These are phyloP conservation scores for Drosophila leonis DNA, from an alignment of 2,888 invertebrate species.

Conservation along the genomic window DNA sequence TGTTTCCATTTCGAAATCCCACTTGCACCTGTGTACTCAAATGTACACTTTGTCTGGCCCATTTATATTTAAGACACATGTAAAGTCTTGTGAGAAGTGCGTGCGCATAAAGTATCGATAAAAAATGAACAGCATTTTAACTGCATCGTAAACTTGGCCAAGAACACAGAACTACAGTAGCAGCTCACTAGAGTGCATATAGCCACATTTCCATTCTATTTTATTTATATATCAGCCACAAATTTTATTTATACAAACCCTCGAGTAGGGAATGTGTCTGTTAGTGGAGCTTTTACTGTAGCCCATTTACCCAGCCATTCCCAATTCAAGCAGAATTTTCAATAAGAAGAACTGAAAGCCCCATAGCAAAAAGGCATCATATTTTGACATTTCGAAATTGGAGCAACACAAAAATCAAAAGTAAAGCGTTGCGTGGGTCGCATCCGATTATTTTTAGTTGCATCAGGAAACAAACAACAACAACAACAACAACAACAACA, in stretches of 20 bases:
- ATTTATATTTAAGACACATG: slow-evolving; percentile 49
- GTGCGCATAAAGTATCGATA: slow-evolving; percentile 32
- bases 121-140: slow-evolving; percentile 23
- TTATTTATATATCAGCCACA: slow-evolving; percentile 4
- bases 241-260: slow-evolving; percentile 5
- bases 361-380: slow-evolving; percentile 25
- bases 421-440: slow-evolving; percentile 76
- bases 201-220: not conserved
- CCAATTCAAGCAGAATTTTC: not conserved
- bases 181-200: not conserved
- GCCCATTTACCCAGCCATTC: not conserved
- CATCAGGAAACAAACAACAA: slow-evolving; percentile 54
- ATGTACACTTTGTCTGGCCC: slow-evolving; percentile 26
- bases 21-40: slow-evolving; percentile 66
- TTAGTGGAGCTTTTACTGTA: slow-evolving; percentile 2
- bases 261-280: not conserved
- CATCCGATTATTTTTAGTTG: slow-evolving; percentile 59
- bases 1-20: slow-evolving; percentile 54
- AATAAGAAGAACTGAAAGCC: no score
- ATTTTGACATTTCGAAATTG: slow-evolving; percentile 71
- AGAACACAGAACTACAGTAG: slow-evolving; percentile 9
- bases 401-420: slow-evolving; percentile 54
- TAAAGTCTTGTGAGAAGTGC: slow-evolving; percentile 26
- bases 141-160: slow-evolving; percentile 19
- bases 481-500: slow-evolving; percentile 28